A percentile compares a stretch with the other conserved stretches of the same genome.
These are phyloP conservation scores for Dryadula phaetusa DNA, from an alignment of 2,888 invertebrate species.

Conservation along the genomic window DNA sequence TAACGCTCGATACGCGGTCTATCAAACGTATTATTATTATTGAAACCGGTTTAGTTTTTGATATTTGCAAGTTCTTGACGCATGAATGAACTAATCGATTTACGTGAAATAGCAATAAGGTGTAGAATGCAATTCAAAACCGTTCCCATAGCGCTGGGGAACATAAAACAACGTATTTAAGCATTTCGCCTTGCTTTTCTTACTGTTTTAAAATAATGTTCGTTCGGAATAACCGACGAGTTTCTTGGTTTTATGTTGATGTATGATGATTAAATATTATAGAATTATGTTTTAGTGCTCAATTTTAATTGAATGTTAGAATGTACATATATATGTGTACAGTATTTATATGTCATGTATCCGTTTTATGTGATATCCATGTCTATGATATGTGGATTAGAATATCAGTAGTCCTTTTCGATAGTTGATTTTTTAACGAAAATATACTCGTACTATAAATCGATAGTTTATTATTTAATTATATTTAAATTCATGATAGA, in stretches of 20 bases:
- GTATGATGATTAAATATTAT: conserved; percentile 16
- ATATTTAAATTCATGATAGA: no score
- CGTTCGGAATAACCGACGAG: conserved; percentile 5
- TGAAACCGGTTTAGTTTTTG: conserved; percentile 26
- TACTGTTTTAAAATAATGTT: conserved; percentile 7
- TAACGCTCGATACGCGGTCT: conserved; percentile 1
- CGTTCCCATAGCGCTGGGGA: conserved; percentile 10
- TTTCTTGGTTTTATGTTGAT: conserved; percentile 5
- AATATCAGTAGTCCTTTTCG: no score
- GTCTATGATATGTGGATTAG: no score
- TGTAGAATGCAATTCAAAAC: conserved; percentile 26
- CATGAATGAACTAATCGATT: conserved; percentile 32
- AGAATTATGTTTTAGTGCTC: not conserved
- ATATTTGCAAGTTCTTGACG: conserved; percentile 22
- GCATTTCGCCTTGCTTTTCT: not conserved
- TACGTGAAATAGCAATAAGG: conserved; percentile 19
- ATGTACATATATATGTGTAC: no score
- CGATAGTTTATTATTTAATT: no score
- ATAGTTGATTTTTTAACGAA: no score
- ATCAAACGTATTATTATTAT: conserved; percentile 22
- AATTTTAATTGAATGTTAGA: not conserved
- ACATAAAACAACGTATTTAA: conserved; percentile 13
- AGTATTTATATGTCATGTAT: no score
- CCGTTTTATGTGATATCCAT: no score
- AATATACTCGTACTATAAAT: no score